Evolutionary conservation across 2,113 vertebrate species (phyloP).

Genomic region (Spheniscus mendiculus): DNA sequence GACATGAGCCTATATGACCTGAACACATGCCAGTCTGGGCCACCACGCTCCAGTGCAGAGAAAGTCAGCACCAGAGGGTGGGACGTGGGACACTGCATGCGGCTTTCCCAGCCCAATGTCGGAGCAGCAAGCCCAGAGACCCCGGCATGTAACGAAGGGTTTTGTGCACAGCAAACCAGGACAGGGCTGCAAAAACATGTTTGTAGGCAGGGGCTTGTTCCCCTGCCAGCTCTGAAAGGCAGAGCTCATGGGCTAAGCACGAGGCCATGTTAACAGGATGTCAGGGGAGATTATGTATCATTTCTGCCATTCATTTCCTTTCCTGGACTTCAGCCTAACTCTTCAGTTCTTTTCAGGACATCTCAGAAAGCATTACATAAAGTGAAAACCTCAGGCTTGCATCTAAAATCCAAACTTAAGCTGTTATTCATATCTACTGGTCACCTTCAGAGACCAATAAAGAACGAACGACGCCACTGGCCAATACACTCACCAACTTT

Average conservation of each 20-base stretch:
- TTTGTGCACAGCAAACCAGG: neutral
- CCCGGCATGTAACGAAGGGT: neutral
- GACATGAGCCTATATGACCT: neutral
- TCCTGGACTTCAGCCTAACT: conserved; percentile 65
- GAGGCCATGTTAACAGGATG: conserved; percentile 32
- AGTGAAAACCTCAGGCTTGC: conserved; percentile 46
- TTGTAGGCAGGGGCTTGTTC: neutral
- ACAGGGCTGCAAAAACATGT: neutral
- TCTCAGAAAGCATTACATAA: conserved; percentile 64
- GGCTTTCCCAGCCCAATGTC: neutral
- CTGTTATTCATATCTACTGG: conserved; percentile 12
- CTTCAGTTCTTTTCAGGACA: conserved; percentile 64
- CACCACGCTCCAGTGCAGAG: fast-evolving
- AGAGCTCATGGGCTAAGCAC: conserved; percentile 6
- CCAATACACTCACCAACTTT: neutral
- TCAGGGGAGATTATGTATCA: conserved; percentile 55
- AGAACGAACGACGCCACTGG: neutral
- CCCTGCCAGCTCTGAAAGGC: conserved; percentile 2
- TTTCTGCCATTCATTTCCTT: conserved; percentile 63
- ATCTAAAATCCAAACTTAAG: conserved; percentile 35
- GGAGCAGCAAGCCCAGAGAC: neutral
- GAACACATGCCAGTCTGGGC: neutral
- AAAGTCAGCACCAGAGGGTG: neutral
- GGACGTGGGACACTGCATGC: fast-evolving
- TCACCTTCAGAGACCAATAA: conserved; percentile 7